These are phyloP conservation scores for Hirtodrosophila confusa DNA, from an alignment of 2,888 invertebrate species.

Conservation along the genomic window DNA sequence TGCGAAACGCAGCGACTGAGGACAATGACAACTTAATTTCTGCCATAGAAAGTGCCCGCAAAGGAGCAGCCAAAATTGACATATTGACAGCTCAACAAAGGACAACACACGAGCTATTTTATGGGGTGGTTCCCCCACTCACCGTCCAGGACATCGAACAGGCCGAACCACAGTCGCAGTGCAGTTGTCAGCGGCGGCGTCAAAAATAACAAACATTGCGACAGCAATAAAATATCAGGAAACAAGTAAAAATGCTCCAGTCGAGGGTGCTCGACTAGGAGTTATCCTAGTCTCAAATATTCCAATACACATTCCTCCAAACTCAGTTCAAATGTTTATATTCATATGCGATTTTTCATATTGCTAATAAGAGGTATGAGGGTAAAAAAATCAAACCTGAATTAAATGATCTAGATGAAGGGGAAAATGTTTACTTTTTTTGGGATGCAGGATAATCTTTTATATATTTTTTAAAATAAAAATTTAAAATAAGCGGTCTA, in stretches of 20 bases:
- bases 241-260: slow-evolving; percentile 10
- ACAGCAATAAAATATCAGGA: slow-evolving; percentile 70
- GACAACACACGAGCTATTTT: slow-evolving; percentile 36
- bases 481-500: too few relatives aligned
- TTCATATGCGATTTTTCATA: too few relatives aligned
- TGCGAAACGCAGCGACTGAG: slow-evolving; percentile 52
- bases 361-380: too few relatives aligned
- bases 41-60: slow-evolving; percentile 63
- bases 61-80: slow-evolving; percentile 73
- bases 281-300: too few relatives aligned
- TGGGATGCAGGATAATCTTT: too few relatives aligned
- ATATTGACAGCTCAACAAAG: slow-evolving; percentile 77
- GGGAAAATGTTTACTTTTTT: too few relatives aligned
- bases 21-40: slow-evolving; percentile 77
- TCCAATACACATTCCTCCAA: too few relatives aligned
- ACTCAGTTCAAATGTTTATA: too few relatives aligned
- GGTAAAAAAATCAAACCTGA: too few relatives aligned
- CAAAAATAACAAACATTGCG: slow-evolving; percentile 79
- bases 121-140: slow-evolving; percentile 37
- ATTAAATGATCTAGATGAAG: too few relatives aligned
- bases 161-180: slow-evolving; percentile 49
- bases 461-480: too few relatives aligned
- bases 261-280: too few relatives aligned
- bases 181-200: slow-evolving; percentile 57
- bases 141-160: slow-evolving; percentile 3